Evolutionary conservation across 2,797 vertebrate genomes (phyloP).

Genomic region (Emydoidea blandingii): DNA sequence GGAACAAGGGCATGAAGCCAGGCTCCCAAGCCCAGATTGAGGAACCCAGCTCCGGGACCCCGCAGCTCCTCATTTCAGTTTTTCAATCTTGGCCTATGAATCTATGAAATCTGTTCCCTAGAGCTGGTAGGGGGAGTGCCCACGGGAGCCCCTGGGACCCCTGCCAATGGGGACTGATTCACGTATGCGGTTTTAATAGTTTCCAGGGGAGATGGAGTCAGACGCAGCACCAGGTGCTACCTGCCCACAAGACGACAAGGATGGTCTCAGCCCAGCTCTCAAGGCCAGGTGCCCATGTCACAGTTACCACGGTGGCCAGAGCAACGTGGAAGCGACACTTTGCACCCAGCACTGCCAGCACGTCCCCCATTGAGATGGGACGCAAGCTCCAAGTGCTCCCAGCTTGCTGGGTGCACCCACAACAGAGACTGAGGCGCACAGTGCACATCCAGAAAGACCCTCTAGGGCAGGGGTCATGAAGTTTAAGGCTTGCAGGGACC

Average conservation of each 20-base stretch:
- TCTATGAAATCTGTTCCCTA: not conserved
- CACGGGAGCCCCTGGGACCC: not conserved
- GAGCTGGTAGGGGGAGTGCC: not conserved
- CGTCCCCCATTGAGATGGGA: not conserved
- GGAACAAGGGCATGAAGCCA: not conserved
- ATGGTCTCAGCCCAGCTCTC: not conserved
- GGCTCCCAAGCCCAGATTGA: not conserved
- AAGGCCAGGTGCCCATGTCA: too few relatives aligned
- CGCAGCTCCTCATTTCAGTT: not conserved
- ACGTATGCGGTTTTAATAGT: not conserved
- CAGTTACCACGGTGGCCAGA: not conserved
- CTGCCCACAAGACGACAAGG: not conserved
- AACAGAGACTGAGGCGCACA: not conserved
- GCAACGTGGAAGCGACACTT: not conserved
- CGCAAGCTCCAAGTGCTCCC: not conserved
- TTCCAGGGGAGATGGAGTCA: not conserved
- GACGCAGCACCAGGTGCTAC: not conserved
- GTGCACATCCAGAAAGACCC: not conserved
- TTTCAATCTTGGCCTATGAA: not conserved
- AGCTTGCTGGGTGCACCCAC: not conserved
- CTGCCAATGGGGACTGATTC: not conserved
- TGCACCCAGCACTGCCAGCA: not conserved
- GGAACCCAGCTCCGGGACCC: not conserved
- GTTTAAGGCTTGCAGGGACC: not conserved
- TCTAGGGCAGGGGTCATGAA: not conserved